Base-by-base conservation (phyloP, 2,888 invertebrate species). In the Acrobasis repandana region DNA sequence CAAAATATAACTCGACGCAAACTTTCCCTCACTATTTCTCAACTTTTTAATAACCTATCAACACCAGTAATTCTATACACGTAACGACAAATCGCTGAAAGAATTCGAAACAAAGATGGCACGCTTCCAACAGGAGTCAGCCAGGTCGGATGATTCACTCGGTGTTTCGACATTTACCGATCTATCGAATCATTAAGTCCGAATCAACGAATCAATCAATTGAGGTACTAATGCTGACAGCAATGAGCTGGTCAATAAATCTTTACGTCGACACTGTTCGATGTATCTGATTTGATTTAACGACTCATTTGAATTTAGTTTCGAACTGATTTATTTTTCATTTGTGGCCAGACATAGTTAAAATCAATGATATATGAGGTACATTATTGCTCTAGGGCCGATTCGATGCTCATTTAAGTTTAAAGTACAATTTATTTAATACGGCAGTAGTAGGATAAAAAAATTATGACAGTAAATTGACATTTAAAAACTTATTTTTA, bases 101-200 rank as follows among this genome's bases (percentile, higher is more conserved):
- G 58, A 63, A 64, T 62, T 50, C 34, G 43, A 62, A 63, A 65
- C 69, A 66, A 66, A 64, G 67, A 63, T 68, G 70, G 69, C 69
- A 64, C 57, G 58, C 57, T 47, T 65, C 70, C 70, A 71, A 65
- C 57, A 43, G 50, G 18, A 11, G 59, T 48, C 49, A 47, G 59
- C 34, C 34, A 33, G 56, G 52, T 28, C 46, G 46, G 36, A 28
- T 47, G 54, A 54, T 38, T 60, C 54, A 59, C 51, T 60, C 64
- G 36, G 34, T 51, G 51, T 59, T 49, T 50, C 59, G 59, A 59
- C 52, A 60, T 47, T 28, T 51, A 33, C 50, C 59, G 50, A 59
- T 59, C 51, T 54, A 60, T 60, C 60, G 52, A 43, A 34, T 48
- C 48, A 47, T 34, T 58, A 33, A 48, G 34, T 46, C 47, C 52